Evolutionary conservation across 2,888 invertebrate species (phyloP).

Genomic region (Tetragnatha montana): DNA sequence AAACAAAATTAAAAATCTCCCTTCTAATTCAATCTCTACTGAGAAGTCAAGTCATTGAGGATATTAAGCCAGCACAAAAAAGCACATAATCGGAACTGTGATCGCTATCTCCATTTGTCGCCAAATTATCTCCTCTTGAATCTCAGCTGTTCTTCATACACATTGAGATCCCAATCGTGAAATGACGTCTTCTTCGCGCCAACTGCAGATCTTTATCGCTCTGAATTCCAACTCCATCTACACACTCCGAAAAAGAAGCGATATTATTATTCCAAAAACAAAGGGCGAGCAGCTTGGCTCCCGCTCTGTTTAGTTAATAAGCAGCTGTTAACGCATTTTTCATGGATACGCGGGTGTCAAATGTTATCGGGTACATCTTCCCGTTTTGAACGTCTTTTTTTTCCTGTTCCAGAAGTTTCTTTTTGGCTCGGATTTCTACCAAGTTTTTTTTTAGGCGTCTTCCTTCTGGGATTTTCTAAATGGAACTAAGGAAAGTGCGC

Average conservation of each 20-base stretch:
- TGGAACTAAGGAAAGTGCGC: not conserved
- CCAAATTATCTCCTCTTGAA: conserved; percentile 41
- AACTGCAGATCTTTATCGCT: conserved; percentile 13
- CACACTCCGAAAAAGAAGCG: conserved; percentile 27
- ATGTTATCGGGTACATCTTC: conserved; percentile 49
- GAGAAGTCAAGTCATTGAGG: not conserved
- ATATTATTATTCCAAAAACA: conserved; percentile 8
- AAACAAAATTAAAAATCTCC: not conserved
- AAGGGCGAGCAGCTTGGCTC: not conserved
- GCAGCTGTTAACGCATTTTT: conserved; percentile 66
- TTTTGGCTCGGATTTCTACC: not conserved
- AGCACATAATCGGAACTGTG: not conserved
- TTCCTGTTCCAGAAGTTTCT: not conserved
- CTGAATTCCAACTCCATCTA: not conserved
- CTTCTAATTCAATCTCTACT: not conserved
- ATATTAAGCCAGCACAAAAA: conserved; percentile 4
- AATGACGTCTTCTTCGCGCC: conserved; percentile 10
- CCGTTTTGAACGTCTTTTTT: conserved; percentile 1
- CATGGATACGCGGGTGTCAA: conserved; percentile 32
- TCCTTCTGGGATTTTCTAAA: conserved; percentile 4
- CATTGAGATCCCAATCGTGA: conserved; percentile 40
- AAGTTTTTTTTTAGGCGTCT: not conserved
- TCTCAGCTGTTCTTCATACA: not conserved
- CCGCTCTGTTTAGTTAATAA: conserved; percentile 54
- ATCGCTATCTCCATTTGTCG: conserved; percentile 52